Percentiles rank a stretch among this genome's conserved stretches.
phyloP scores from a whole-genome alignment of 2,888 invertebrate species.

The Epirrhoe tristata region DNA sequence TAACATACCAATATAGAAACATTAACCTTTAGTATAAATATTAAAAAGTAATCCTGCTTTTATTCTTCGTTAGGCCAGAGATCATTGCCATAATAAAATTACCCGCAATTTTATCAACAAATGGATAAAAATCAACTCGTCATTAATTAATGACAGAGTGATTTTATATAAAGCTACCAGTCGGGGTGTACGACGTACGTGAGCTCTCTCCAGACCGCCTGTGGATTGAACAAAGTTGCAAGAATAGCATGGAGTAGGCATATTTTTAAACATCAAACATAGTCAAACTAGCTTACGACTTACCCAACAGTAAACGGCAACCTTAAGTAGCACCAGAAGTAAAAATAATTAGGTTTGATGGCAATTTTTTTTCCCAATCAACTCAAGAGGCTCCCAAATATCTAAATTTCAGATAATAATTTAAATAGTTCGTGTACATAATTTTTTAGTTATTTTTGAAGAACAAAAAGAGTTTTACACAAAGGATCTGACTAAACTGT shows the following conservation, averaged over 20 bases:
- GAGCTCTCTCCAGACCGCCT: constrained; percentile 48
- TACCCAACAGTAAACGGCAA: too few species aligned
- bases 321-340: too few species aligned
- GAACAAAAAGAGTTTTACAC: too few species aligned
- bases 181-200: constrained; percentile 38
- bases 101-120: constrained; percentile 37
- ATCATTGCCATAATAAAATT: constrained; percentile 32
- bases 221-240: constrained; percentile 41
- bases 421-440: too few species aligned
- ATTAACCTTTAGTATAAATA: neutral
- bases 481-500: too few species aligned
- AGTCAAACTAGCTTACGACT: neutral
- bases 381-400: too few species aligned
- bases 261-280: neutral
- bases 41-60: constrained; percentile 8
- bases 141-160: constrained; percentile 56
- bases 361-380: too few species aligned
- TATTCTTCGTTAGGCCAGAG: neutral
- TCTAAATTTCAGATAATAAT: too few species aligned
- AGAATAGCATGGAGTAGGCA: constrained; percentile 42
- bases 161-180: constrained; percentile 49
- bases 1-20: neutral
- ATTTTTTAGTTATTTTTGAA: too few species aligned
- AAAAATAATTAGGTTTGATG: too few species aligned
- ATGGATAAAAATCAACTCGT: constrained; percentile 48